phyloP scores from a whole-genome alignment of 2,113 vertebrate species.

The Odocoileus hemionus region DNA sequence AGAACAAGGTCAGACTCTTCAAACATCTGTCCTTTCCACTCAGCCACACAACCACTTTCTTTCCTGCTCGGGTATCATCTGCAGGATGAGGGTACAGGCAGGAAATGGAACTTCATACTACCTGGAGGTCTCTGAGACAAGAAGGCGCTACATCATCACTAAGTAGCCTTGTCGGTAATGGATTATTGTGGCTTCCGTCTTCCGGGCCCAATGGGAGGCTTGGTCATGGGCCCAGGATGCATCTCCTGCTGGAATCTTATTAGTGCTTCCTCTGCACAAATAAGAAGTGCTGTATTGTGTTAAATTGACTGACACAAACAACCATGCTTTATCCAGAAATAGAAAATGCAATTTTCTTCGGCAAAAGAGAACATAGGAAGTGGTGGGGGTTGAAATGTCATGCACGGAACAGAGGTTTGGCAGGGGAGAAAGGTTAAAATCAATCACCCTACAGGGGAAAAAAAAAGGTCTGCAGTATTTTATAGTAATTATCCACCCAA shows the following conservation, averaged over 20 bases:
- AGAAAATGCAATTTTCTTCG: slow-evolving; percentile 77
- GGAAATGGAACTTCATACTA: slow-evolving; percentile 1
- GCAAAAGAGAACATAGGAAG: slow-evolving; percentile 73
- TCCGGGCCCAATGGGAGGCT: slow-evolving; percentile 41
- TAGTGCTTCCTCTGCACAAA: slow-evolving; percentile 73
- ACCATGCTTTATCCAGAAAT: slow-evolving; percentile 75
- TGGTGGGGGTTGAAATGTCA: slow-evolving; percentile 74
- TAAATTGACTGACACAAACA: slow-evolving; percentile 79
- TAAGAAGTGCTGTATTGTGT: slow-evolving; percentile 72
- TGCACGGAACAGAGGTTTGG: slow-evolving; percentile 69
- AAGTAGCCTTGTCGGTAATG: slow-evolving; percentile 50
- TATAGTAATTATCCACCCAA: slow-evolving; percentile 60
- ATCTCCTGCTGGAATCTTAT: slow-evolving; percentile 71
- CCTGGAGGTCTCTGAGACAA: slow-evolving; percentile 12
- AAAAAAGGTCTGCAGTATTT: slow-evolving; percentile 47
- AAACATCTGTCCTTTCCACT: not conserved
- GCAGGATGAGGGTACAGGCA: not conserved
- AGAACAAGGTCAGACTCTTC: not conserved
- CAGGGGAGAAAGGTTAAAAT: slow-evolving; percentile 77
- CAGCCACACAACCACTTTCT: not conserved
- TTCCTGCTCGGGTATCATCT: not conserved
- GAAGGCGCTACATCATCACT: slow-evolving; percentile 50
- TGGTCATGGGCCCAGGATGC: slow-evolving; percentile 56
- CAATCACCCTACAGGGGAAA: slow-evolving; percentile 55
- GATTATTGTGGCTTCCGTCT: slow-evolving; percentile 61